These are phyloP conservation scores for Circaetus gallicus DNA, from an alignment of 2,113 vertebrate species.

Conservation along the genomic window DNA sequence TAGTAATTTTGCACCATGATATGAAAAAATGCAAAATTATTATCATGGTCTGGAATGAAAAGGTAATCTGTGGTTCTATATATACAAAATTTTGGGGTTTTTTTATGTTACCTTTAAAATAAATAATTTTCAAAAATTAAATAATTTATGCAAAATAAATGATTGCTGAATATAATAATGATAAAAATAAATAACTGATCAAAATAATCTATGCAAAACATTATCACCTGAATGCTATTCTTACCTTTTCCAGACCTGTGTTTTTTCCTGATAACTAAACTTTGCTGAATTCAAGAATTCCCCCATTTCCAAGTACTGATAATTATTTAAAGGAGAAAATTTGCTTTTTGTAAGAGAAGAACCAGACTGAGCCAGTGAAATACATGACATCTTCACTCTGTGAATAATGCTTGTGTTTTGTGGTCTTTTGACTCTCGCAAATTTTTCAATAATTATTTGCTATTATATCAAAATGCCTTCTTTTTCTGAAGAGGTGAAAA, in stretches of 20 bases:
- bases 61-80: neutral
- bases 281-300: neutral
- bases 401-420: neutral
- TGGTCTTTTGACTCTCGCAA: neutral
- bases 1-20: neutral
- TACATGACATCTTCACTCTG: neutral
- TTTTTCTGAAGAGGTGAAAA: neutral
- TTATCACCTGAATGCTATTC: neutral
- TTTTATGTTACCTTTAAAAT: neutral
- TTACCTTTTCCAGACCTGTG: neutral
- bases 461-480: neutral
- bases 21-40: neutral
- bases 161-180: neutral
- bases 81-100: neutral
- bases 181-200: neutral
- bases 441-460: neutral
- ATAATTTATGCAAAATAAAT: neutral
- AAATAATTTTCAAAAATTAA: rapidly evolving
- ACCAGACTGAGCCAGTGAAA: neutral
- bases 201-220: neutral
- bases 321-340: neutral
- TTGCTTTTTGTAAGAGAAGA: neutral
- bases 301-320: neutral
- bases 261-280: neutral
- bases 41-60: neutral